Evolutionary conservation across 1,140 invertebrate species (phyloP).

Genomic region (Dryas iulia): DNA sequence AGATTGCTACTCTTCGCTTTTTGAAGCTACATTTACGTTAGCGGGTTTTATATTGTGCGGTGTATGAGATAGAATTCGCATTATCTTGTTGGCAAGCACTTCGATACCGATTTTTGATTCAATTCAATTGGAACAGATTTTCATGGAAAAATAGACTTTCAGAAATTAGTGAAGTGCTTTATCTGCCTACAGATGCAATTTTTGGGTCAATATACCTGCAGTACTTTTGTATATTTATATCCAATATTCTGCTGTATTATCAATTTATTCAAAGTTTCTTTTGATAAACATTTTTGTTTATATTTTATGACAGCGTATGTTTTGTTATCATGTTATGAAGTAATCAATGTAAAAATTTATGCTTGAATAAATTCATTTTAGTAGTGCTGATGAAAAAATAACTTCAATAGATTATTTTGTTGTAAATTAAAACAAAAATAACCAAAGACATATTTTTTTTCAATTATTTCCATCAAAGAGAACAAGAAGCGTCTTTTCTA

Average conservation of each 20-base stretch:
- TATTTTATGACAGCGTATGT: background rate
- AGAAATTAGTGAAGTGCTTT: slow-evolving; percentile 33
- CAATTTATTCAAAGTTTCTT: background rate
- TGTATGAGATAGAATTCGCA: slow-evolving; percentile 64
- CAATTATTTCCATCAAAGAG: background rate
- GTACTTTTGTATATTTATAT: background rate
- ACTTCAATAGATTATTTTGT: too few species aligned
- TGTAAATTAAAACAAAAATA: too few species aligned
- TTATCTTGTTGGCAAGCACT: slow-evolving; percentile 72
- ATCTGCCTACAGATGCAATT: slow-evolving; percentile 13
- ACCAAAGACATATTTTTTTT: too few species aligned
- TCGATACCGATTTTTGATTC: slow-evolving; percentile 60
- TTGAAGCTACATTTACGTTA: slow-evolving; percentile 70
- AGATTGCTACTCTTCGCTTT: slow-evolving; percentile 69
- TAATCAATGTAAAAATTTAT: too few species aligned
- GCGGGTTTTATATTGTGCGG: slow-evolving; percentile 67
- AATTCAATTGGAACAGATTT: slow-evolving; percentile 53
- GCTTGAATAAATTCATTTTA: too few species aligned
- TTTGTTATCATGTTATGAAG: too few species aligned
- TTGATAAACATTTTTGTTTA: background rate
- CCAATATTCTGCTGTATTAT: background rate
- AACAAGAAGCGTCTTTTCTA: background rate
- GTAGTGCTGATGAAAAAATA: background rate
- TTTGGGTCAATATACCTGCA: slow-evolving; percentile 10
- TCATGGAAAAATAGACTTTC: slow-evolving; percentile 37